These are phyloP conservation scores for Chymomyza caudatula DNA, from an alignment of 2,888 invertebrate genomes.

Conservation along the genomic window DNA sequence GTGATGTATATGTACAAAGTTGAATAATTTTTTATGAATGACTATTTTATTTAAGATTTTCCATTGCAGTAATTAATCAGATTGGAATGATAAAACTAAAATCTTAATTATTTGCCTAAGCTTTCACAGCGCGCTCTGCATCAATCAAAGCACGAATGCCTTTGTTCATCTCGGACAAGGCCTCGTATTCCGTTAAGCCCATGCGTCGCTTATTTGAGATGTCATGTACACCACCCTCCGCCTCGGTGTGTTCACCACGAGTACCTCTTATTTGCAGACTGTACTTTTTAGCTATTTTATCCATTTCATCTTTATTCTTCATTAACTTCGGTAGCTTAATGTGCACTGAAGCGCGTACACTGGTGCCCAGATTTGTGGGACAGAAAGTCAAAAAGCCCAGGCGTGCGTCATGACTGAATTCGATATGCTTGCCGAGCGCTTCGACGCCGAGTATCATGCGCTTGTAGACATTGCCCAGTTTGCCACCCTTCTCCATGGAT, in stretches of 20 bases:
- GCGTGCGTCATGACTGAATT: constrained; percentile 94
- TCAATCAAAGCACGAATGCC: constrained; percentile 96
- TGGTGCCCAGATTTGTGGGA: constrained; percentile 98
- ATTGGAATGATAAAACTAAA: too few species aligned
- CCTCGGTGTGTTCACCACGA: constrained; percentile 95
- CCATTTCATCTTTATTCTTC: constrained; percentile 89
- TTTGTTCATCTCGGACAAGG: constrained; percentile 93
- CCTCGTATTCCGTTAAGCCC: constrained; percentile 96
- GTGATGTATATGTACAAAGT: too few species aligned
- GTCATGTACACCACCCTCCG: constrained; percentile 95
- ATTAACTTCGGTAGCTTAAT: constrained; percentile 96
- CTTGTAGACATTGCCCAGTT: constrained; percentile 92
- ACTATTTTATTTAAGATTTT: too few species aligned
- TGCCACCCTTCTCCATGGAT: constrained; percentile 98
- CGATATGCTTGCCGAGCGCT: constrained; percentile 92
- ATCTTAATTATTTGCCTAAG: neutral
- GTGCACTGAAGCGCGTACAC: constrained; percentile 98
- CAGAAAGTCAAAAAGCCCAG: constrained; percentile 98
- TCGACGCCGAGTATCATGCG: constrained; percentile 93
- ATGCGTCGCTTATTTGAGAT: constrained; percentile 98
- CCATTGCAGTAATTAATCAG: too few species aligned
- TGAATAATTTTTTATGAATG: too few species aligned
- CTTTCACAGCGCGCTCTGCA: constrained; percentile 81
- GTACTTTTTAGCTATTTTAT: constrained; percentile 91
- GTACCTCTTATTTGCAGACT: constrained; percentile 94